Evolutionary conservation across 1,140 invertebrate genomes (phyloP).

Genomic region (Cyrtorhinus lividipennis): DNA sequence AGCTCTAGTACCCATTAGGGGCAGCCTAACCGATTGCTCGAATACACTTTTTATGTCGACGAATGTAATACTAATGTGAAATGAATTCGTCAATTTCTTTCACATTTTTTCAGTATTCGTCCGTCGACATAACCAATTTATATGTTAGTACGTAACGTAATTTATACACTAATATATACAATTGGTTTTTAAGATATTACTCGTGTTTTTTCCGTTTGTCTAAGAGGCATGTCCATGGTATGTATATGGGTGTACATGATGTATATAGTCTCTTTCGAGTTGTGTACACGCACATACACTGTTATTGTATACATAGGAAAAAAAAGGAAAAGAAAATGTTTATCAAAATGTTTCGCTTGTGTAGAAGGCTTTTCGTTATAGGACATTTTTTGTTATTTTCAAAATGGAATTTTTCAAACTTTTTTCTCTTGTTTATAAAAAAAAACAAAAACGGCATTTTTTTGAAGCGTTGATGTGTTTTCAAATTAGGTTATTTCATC

Average conservation of each 20-base stretch:
- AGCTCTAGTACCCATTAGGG: slow-evolving; percentile 2
- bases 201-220: not conserved
- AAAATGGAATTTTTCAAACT: not conserved
- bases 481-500: no score
- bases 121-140: not conserved
- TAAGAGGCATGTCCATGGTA: not conserved
- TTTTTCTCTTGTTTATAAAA: no score
- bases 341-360: not conserved
- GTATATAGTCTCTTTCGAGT: slow-evolving; percentile 8
- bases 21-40: slow-evolving; percentile 6
- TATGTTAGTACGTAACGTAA: not conserved
- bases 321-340: not conserved
- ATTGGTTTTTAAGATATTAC: not conserved
- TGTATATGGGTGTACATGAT: slow-evolving; percentile 3
- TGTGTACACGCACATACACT: not conserved
- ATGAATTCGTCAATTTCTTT: no score
- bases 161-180: not conserved
- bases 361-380: not conserved
- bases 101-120: not conserved
- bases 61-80: no score
- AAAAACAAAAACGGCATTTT: not conserved
- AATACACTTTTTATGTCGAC: not conserved
- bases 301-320: not conserved
- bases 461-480: not conserved
- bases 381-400: not conserved